phyloP scores from a whole-genome alignment of 2,888 invertebrate genomes.

The Falcaria lacertinaria region DNA sequence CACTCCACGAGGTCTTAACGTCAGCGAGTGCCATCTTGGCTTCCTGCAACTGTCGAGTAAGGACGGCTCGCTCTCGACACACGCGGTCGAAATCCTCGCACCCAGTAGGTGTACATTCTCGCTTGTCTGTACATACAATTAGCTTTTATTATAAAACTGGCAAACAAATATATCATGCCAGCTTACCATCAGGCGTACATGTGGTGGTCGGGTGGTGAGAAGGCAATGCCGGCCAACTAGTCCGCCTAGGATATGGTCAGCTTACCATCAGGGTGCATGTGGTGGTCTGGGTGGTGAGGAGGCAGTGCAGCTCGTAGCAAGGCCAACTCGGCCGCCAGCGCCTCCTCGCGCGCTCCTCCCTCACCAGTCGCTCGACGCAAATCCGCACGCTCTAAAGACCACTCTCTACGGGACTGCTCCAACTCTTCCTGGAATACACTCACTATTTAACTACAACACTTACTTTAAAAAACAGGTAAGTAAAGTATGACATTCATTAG shows the following conservation, averaged over 20 bases:
- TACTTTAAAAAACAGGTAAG: no score
- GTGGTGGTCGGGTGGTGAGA: no score
- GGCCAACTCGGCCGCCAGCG: constrained; percentile 79
- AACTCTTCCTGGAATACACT: constrained; percentile 84
- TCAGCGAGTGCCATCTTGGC: constrained; percentile 92
- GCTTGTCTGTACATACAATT: constrained; percentile 43
- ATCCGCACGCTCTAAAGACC: constrained; percentile 84
- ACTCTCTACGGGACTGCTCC: constrained; percentile 86
- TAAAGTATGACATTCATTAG: no score
- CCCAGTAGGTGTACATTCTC: constrained; percentile 43
- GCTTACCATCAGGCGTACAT: no score
- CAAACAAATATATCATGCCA: no score
- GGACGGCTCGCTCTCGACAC: constrained; percentile 70
- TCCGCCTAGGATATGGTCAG: neutral
- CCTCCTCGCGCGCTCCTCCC: constrained; percentile 83
- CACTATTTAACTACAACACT: neutral
- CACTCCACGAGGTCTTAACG: constrained; percentile 95
- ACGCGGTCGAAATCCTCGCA: constrained; percentile 59
- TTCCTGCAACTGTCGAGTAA: constrained; percentile 90
- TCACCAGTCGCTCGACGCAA: neutral
- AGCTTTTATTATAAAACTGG: neutral
- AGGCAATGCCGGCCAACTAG: neutral
- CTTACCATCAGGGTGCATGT: constrained; percentile 59
- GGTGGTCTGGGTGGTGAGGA: constrained; percentile 60
- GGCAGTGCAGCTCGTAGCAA: constrained; percentile 73